Evolutionary conservation across 2,797 vertebrate species (phyloP), one percentile per base, ranked within the genome.

Genomic region (Gobio occitaniae): DNA sequence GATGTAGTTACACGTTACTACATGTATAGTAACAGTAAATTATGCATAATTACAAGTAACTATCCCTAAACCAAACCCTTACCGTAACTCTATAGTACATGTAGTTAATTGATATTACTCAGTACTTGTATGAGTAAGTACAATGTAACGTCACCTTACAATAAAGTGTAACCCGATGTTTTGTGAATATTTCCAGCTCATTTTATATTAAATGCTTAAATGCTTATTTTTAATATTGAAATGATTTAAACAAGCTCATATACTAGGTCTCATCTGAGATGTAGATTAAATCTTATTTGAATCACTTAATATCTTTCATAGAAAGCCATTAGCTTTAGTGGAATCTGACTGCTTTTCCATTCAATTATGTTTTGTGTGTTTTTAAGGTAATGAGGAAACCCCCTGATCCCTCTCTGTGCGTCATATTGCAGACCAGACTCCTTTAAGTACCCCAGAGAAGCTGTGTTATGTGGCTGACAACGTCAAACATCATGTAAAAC

Each of bases 371-470:
- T 52, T 52, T 52, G 50, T 5, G 48, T 75, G 29, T 52, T 19
- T 71, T 32, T 52, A 52, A 50, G 25, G 8, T 38, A 19, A 68
- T 41, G 16, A 68, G 38, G 10, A 59, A 77, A n/a, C 61, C 16
- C 72, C n/a, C 48, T 25, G 32, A 59, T 63, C 21, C 5, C 11
- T 66, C 75, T 78, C 38, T 15, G 38, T 68, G 9, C 74, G 81
- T 78, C 74, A 65, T 65, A 84, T 87, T 88, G 88, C 80, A 83
- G 63, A 29, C 54, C 19, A 74, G 79, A 11, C 70, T 65, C 21
- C 25, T 41, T 52, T 15, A 38, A 56, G 66, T 36, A 71, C 44
- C 52, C 29, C 38, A 72, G 66, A 13, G 38, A 74, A 56, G 16
- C 56, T 70, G 77, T 83, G 70, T 71, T 83, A 75, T 81, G 84